phyloP scores from a whole-genome alignment of 2,113 vertebrate species.

The Sceloporus tristichus region DNA sequence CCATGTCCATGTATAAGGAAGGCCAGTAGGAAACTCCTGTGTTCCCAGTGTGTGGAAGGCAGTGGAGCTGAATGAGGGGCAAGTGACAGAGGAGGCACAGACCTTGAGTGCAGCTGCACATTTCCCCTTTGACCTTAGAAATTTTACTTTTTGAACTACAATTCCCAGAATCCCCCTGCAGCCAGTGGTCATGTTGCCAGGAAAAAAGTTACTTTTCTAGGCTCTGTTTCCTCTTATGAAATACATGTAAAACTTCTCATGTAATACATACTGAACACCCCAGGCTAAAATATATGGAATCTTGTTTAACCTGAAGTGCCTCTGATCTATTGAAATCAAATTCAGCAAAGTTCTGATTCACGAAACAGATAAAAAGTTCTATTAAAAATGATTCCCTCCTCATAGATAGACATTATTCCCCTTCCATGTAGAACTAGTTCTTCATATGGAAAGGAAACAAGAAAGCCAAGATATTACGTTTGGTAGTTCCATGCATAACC shows the following conservation, averaged over 20 bases:
- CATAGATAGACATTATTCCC: not conserved
- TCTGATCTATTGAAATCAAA: not conserved
- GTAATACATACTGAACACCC: not conserved
- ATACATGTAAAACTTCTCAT: not conserved
- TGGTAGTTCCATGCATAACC: too few relatives aligned
- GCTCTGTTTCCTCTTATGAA: not conserved
- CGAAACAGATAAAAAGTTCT: not conserved
- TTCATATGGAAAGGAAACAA: too few relatives aligned
- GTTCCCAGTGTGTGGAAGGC: not conserved
- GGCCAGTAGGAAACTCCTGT: too few relatives aligned
- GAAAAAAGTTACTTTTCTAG: too few relatives aligned
- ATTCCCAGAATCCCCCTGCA: too few relatives aligned
- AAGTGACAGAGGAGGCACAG: not conserved
- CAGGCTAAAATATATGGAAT: not conserved
- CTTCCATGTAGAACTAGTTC: not conserved
- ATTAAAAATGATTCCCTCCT: not conserved
- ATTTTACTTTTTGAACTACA: too few relatives aligned
- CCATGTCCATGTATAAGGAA: too few relatives aligned
- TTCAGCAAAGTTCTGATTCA: not conserved
- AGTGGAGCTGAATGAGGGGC: not conserved
- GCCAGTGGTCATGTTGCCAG: too few relatives aligned
- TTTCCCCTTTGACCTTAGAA: too few relatives aligned
- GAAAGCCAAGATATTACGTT: too few relatives aligned
- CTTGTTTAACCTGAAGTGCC: not conserved
- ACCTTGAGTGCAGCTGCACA: too few relatives aligned